Evolutionary conservation across 1,140 invertebrate genomes (phyloP).

Genomic region (Trypoxylus dichotomus): DNA sequence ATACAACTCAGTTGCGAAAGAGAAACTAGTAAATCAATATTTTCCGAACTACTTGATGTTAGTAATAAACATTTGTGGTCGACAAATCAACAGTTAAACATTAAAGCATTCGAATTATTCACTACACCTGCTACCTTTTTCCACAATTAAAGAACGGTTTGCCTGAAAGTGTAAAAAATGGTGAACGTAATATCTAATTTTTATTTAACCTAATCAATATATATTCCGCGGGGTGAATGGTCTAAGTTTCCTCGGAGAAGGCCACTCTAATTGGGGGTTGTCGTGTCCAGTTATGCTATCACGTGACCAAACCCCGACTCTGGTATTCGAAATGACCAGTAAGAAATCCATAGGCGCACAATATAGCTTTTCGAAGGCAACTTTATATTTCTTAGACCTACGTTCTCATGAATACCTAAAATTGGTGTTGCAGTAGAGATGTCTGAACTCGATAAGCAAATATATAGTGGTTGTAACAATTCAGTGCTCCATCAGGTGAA

Average conservation of each 20-base stretch:
- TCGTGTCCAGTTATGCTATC: neutral
- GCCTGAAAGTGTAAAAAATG: neutral
- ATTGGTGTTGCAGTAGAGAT: neutral
- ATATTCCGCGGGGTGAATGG: conserved; percentile 11
- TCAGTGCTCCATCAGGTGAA: neutral
- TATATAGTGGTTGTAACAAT: neutral
- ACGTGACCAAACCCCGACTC: neutral
- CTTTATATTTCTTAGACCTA: neutral
- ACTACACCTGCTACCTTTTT: neutral
- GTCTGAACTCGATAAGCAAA: neutral
- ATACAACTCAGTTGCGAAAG: too few relatives aligned
- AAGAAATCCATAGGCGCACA: neutral
- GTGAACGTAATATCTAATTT: neutral
- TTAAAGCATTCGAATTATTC: neutral
- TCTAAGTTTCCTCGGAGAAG: neutral
- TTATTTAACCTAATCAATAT: conserved; percentile 16
- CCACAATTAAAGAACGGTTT: neutral
- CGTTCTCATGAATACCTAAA: neutral
- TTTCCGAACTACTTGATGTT: too few relatives aligned
- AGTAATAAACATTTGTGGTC: too few relatives aligned
- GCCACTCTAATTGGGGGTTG: conserved; percentile 2
- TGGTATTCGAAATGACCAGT: neutral
- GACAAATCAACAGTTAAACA: neutral
- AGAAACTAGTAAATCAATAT: too few relatives aligned
- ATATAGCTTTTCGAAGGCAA: neutral